A percentile compares a stretch with the other conserved stretches of the same genome.
Conservation (phyloP, 2,113 vertebrate species). For the Phrynosoma platyrhinos region DNA sequence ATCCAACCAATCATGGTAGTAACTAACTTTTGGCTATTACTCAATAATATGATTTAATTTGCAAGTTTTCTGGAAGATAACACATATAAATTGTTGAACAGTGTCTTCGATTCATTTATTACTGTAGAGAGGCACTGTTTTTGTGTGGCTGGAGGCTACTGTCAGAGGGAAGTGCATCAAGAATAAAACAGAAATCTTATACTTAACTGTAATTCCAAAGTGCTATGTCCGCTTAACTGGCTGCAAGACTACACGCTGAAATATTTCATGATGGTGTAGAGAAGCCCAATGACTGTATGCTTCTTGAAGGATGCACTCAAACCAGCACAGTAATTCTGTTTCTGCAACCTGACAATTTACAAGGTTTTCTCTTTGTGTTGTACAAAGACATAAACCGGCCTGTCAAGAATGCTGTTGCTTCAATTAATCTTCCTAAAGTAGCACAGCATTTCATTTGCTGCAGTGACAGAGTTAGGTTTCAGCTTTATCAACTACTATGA, state of each 20-base stretch:
- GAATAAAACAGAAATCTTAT: too few relatives aligned
- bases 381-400: conserved; percentile 48
- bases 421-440: conserved; percentile 54
- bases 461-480: conserved; percentile 32
- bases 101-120: too few relatives aligned
- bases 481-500: conserved; percentile 28
- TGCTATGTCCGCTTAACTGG: background rate
- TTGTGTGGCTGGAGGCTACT: too few relatives aligned
- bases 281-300: background rate
- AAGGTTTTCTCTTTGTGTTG: conserved; percentile 9
- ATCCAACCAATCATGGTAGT: too few relatives aligned
- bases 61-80: too few relatives aligned
- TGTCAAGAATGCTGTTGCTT: conserved; percentile 42
- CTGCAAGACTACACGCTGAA: background rate
- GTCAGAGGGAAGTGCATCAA: too few relatives aligned
- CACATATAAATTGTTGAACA: too few relatives aligned
- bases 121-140: too few relatives aligned
- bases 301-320: background rate
- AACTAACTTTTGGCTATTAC: too few relatives aligned
- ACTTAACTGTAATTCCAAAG: too few relatives aligned
- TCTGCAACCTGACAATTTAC: conserved; percentile 38
- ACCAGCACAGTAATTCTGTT: conserved; percentile 32
- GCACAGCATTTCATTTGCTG: conserved; percentile 38
- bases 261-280: background rate
- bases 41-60: too few relatives aligned